Evolutionary conservation across 2,888 invertebrate species (phyloP).

Genomic region (Cybosia mesomella): DNA sequence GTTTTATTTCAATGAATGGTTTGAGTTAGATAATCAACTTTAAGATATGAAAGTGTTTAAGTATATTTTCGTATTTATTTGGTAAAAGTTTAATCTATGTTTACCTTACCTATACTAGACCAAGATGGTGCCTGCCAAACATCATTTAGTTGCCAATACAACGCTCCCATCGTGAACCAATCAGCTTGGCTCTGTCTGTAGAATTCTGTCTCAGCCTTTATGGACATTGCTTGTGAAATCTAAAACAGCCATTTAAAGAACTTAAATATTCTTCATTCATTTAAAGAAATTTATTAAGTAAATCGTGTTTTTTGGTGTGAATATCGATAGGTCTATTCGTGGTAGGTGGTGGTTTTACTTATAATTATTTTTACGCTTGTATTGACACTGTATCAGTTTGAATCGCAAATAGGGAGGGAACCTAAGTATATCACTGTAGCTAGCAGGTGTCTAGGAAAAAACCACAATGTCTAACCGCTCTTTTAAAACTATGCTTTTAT

Average conservation of each 20-base stretch:
- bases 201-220: slow-evolving; percentile 94
- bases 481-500: neutral
- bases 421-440: no score
- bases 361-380: no score
- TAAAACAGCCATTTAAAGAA: slow-evolving; percentile 67
- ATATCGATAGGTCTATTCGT: no score
- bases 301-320: neutral
- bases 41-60: neutral
- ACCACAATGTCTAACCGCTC: neutral
- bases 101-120: slow-evolving; percentile 92
- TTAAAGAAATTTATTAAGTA: no score
- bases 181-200: slow-evolving; percentile 89
- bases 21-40: no score
- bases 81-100: neutral
- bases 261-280: neutral
- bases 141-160: slow-evolving; percentile 99
- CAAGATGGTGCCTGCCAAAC: slow-evolving; percentile 99
- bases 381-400: no score
- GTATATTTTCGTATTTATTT: neutral
- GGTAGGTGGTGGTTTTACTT: no score
- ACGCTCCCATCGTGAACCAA: slow-evolving; percentile 96
- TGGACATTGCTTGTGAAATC: slow-evolving; percentile 95
- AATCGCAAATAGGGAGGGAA: no score
- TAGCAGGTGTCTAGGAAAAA: no score
- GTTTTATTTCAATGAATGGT: no score